These are phyloP conservation scores for Polydrusus pterygomalis DNA, from an alignment of 2,888 invertebrate genomes.

Conservation along the genomic window DNA sequence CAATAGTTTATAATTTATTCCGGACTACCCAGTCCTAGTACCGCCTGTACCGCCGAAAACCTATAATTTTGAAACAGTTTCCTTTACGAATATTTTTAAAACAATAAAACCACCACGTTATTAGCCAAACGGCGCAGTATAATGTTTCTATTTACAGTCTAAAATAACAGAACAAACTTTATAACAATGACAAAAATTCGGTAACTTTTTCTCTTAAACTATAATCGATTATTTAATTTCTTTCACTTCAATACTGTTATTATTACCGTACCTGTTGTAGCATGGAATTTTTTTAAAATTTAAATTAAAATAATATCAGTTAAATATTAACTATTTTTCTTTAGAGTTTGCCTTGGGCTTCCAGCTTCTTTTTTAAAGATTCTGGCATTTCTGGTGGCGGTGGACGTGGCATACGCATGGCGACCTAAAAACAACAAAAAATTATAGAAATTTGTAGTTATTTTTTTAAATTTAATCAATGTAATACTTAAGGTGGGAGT, in stretches of 20 bases:
- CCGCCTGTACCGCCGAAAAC: not conserved
- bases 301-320: constrained; percentile 29
- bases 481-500: too few relatives aligned
- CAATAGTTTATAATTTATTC: too few relatives aligned
- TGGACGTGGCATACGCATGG: constrained; percentile 91
- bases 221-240: constrained; percentile 1
- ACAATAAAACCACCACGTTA: not conserved
- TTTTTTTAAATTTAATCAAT: too few relatives aligned
- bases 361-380: constrained; percentile 85
- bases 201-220: constrained; percentile 12
- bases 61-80: not conserved
- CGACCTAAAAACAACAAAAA: constrained; percentile 72
- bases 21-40: too few relatives aligned
- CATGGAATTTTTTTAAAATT: constrained; percentile 12
- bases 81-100: not conserved
- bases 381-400: constrained; percentile 98
- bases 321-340: constrained; percentile 31
- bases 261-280: not conserved
- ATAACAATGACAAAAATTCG: constrained; percentile 38
- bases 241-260: constrained; percentile 15
- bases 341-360: constrained; percentile 64
- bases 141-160: constrained; percentile 49
- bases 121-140: constrained; percentile 24
- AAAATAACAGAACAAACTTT: constrained; percentile 44
- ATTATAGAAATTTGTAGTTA: too few relatives aligned